Conservation (phyloP, 2,888 invertebrate genomes). For the Scaeva pyrastri region DNA sequence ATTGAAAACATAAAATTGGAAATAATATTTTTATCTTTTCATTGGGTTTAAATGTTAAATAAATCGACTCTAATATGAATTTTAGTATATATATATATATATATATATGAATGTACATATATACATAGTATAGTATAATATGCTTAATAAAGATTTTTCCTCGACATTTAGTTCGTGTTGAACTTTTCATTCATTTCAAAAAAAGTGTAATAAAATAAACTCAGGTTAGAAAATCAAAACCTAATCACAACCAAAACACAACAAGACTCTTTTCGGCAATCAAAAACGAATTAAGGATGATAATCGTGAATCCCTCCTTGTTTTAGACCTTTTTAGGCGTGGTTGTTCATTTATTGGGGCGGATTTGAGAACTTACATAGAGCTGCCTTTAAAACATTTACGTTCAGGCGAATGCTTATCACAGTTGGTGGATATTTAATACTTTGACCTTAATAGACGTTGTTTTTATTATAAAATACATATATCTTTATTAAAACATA, state of each 20-base stretch:
- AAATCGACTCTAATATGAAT: too few species aligned
- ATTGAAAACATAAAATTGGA: too few species aligned
- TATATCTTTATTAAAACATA: too few species aligned
- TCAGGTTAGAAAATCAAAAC: background rate
- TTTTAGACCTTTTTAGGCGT: background rate
- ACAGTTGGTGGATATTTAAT: too few species aligned
- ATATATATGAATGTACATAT: too few species aligned
- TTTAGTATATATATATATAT: too few species aligned
- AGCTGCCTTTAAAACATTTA: background rate
- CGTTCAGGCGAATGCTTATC: background rate
- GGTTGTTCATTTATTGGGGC: background rate
- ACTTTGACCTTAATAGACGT: too few species aligned
- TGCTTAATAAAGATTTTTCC: too few species aligned
- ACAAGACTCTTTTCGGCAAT: conserved; percentile 16
- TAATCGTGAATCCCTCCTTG: background rate
- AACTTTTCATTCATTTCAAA: background rate
- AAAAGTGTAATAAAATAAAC: conserved; percentile 6
- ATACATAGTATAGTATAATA: too few species aligned
- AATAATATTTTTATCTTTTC: too few species aligned
- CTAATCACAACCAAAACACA: background rate
- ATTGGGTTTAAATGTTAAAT: too few species aligned
- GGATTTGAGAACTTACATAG: background rate
- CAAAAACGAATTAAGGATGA: conserved; percentile 18
- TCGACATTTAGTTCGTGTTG: background rate
- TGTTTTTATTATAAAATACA: too few species aligned